Evolutionary conservation across 2,113 vertebrate species (phyloP).

Genomic region (Malurus melanocephalus): DNA sequence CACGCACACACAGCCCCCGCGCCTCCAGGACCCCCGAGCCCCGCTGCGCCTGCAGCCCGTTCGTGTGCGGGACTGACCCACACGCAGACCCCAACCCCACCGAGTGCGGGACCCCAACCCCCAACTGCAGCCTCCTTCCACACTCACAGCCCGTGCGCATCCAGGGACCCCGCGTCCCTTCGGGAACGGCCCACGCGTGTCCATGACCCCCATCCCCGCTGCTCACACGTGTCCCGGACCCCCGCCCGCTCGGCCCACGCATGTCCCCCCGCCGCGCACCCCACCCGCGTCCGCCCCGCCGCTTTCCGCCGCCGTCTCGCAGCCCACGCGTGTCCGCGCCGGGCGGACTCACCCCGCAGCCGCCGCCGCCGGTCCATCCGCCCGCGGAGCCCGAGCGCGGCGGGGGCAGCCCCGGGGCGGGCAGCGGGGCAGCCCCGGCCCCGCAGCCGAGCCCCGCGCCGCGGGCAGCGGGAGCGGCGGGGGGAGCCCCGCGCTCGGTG

Average conservation of each 20-base stretch:
- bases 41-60: background rate
- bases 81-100: background rate
- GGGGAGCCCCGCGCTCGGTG: background rate
- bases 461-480: too few species aligned
- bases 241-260: background rate
- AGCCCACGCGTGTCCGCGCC: background rate
- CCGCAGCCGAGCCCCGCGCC: too few species aligned
- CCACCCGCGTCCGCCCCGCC: background rate
- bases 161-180: background rate
- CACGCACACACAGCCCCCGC: background rate
- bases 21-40: background rate
- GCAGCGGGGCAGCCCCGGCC: too few species aligned
- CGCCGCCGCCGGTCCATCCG: background rate
- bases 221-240: background rate
- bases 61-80: background rate
- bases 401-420: background rate
- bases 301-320: background rate
- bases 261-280: background rate
- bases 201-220: background rate
- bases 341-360: slow-evolving; percentile 23
- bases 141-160: background rate
- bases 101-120: background rate
- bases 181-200: background rate
- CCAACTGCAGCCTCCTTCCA: background rate
- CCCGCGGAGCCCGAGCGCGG: background rate